Conservation (phyloP, 1,140 invertebrate genomes). For the Saccostrea echinata region DNA sequence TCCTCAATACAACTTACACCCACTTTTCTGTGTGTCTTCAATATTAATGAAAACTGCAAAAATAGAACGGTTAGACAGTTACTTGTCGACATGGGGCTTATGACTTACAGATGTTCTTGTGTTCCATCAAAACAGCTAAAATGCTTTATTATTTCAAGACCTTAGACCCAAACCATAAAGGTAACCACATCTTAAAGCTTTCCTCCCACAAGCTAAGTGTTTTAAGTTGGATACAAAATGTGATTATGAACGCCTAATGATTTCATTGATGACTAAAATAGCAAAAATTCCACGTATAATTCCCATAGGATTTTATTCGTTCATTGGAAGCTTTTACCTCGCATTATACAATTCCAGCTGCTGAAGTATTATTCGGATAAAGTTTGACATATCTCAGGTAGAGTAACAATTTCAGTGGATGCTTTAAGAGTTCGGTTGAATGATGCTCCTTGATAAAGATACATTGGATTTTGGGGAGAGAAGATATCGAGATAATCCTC, state of each 20-base stretch:
- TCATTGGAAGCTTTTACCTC: conserved; percentile 6
- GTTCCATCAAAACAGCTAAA: background rate
- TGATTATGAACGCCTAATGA: conserved; percentile 14
- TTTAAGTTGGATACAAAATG: background rate
- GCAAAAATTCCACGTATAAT: conserved; percentile 9
- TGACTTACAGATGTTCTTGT: conserved; percentile 12
- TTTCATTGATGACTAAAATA: conserved; percentile 13
- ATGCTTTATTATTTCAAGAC: background rate
- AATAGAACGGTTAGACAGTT: background rate
- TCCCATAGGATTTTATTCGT: background rate
- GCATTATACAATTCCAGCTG: background rate
- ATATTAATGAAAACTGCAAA: background rate
- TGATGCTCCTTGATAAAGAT: background rate
- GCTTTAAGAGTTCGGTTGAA: background rate
- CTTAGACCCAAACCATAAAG: background rate
- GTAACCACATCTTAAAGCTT: conserved; percentile 14
- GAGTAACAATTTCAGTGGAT: background rate
- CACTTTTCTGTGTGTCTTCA: no score
- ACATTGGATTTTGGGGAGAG: background rate
- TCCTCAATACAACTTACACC: no score
- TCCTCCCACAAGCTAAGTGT: background rate
- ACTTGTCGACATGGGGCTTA: conserved; percentile 1
- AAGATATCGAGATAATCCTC: background rate
- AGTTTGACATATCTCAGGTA: background rate
- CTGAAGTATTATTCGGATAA: background rate